These are phyloP conservation scores for Hetaerina titia DNA, from an alignment of 2,888 invertebrate species.

Conservation along the genomic window DNA sequence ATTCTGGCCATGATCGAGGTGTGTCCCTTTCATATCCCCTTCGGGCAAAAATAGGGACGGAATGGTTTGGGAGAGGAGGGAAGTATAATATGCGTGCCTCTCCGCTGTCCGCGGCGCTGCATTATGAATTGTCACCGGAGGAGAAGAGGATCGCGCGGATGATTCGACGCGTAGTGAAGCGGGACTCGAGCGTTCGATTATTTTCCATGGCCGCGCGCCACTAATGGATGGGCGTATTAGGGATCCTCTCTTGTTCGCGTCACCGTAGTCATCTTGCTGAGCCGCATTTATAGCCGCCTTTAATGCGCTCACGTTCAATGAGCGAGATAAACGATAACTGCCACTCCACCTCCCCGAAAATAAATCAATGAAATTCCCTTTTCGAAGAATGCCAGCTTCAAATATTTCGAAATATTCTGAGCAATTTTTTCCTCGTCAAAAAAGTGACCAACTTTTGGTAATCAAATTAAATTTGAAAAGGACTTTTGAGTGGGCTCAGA, in stretches of 20 bases:
- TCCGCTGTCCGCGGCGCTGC: neutral
- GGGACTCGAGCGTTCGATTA: neutral
- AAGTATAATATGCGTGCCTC: neutral
- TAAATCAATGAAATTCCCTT: neutral
- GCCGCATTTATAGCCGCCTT: neutral
- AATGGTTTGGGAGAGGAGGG: neutral
- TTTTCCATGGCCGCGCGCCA: neutral
- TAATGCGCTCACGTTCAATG: constrained; percentile 18
- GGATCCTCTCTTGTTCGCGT: neutral
- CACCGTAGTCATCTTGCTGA: neutral
- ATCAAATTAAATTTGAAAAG: too few relatives aligned
- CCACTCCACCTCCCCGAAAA: neutral
- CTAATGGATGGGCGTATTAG: constrained; percentile 17
- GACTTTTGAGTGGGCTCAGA: too few relatives aligned
- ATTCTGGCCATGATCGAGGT: too few relatives aligned
- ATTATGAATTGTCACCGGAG: neutral
- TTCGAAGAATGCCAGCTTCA: neutral
- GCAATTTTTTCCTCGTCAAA: neutral
- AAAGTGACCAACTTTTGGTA: too few relatives aligned
- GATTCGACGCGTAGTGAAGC: neutral
- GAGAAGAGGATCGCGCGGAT: neutral
- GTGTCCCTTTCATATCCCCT: neutral
- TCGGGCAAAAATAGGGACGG: neutral
- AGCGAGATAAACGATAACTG: neutral
- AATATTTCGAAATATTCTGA: neutral